phyloP scores from a whole-genome alignment of 2,888 invertebrate genomes.

The Sipha maydis region DNA sequence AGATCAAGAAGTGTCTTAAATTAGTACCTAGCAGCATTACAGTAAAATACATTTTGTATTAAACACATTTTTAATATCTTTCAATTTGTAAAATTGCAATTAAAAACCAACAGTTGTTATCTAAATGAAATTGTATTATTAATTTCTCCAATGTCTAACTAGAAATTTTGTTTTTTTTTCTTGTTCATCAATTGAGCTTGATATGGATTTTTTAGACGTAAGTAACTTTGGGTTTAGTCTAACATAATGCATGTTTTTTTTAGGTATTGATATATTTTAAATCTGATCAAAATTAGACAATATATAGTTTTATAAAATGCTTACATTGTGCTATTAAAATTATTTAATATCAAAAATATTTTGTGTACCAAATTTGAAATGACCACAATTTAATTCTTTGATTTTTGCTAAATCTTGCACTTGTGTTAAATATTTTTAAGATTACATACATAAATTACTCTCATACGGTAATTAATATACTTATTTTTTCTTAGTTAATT shows the following conservation, averaged over 20 bases:
- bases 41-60: background rate
- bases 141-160: slow-evolving; percentile 46
- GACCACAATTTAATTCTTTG: slow-evolving; percentile 13
- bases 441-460: background rate
- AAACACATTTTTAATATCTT: background rate
- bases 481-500: slow-evolving; percentile 5
- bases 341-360: slow-evolving; percentile 23
- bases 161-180: slow-evolving; percentile 56
- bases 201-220: slow-evolving; percentile 65
- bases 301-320: slow-evolving; percentile 29
- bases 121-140: background rate
- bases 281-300: background rate
- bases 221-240: slow-evolving; percentile 63
- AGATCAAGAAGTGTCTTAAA: background rate
- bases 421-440: slow-evolving; percentile 16
- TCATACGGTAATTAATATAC: background rate
- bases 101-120: background rate
- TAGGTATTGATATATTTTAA: slow-evolving; percentile 41
- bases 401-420: slow-evolving; percentile 31
- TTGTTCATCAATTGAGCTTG: slow-evolving; percentile 64
- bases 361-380: slow-evolving; percentile 61
- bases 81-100: background rate
- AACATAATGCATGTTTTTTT: slow-evolving; percentile 57
- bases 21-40: background rate
- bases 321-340: slow-evolving; percentile 40